Evolutionary conservation across 2,113 vertebrate species (phyloP).

Genomic region (Galbula dea): DNA sequence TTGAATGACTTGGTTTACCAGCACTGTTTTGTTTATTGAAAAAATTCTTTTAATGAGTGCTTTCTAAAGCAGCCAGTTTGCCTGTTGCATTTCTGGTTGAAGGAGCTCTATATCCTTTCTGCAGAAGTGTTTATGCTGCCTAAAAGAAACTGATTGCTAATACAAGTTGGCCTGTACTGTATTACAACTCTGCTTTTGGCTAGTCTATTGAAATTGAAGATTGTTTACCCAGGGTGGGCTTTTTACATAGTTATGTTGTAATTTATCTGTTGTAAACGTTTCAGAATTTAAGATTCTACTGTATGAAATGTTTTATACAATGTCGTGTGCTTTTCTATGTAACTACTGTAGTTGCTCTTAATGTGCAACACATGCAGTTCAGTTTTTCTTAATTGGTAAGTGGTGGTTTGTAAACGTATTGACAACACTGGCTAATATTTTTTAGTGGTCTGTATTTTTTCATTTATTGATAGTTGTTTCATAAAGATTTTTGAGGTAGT

Average conservation of each 20-base stretch:
- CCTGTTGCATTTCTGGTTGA: neutral
- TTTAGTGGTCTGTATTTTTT: neutral
- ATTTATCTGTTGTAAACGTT: neutral
- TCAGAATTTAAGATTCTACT: neutral
- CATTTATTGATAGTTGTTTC: neutral
- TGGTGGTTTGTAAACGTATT: neutral
- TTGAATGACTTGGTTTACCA: neutral
- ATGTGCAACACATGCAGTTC: neutral
- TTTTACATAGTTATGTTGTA: neutral
- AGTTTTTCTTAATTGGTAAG: neutral
- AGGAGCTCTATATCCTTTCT: neutral
- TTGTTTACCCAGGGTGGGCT: neutral
- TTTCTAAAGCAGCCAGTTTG: neutral
- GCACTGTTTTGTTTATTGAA: neutral
- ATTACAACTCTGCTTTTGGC: neutral
- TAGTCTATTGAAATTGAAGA: neutral
- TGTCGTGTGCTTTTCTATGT: fast-evolving
- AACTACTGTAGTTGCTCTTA: neutral
- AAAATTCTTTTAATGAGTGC: neutral
- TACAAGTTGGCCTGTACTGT: neutral
- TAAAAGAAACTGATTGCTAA: neutral
- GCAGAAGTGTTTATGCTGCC: neutral
- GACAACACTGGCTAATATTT: neutral
- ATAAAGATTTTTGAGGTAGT: neutral
- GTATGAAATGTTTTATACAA: neutral